These are phyloP conservation scores for Amblyraja radiata DNA, from an alignment of 2,797 vertebrate species.

Conservation along the genomic window DNA sequence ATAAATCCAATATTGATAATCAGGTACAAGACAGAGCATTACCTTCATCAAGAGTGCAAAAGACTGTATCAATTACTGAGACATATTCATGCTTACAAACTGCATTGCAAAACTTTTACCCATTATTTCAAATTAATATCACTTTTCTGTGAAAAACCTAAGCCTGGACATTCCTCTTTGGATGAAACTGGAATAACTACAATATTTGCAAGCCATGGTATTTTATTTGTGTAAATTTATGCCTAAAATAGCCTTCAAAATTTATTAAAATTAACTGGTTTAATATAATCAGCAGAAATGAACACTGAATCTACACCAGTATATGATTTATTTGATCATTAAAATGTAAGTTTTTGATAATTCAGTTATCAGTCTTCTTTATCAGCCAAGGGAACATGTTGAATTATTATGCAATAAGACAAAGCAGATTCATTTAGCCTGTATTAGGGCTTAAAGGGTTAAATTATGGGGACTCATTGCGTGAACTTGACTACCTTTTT, in stretches of 20 bases:
- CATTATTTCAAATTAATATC: background rate
- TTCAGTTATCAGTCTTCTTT: background rate
- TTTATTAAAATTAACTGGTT: background rate
- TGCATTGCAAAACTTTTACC: slow-evolving; percentile 5
- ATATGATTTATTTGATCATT: background rate
- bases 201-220: background rate
- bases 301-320: background rate
- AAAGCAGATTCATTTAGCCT: background rate
- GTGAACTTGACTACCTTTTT: background rate
- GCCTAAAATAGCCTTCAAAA: background rate
- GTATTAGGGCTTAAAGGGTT: background rate
- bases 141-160: background rate
- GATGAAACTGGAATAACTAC: background rate
- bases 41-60: background rate
- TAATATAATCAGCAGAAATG: background rate
- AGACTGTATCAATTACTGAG: background rate
- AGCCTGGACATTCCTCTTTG: background rate
- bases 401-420: background rate
- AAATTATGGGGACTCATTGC: background rate
- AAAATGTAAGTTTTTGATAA: background rate
- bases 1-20: background rate
- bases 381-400: background rate
- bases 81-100: background rate
- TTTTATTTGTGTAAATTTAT: background rate
- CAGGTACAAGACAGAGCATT: background rate